Conservation (phyloP, 2,797 vertebrate species). For the Liasis olivaceus region DNA sequence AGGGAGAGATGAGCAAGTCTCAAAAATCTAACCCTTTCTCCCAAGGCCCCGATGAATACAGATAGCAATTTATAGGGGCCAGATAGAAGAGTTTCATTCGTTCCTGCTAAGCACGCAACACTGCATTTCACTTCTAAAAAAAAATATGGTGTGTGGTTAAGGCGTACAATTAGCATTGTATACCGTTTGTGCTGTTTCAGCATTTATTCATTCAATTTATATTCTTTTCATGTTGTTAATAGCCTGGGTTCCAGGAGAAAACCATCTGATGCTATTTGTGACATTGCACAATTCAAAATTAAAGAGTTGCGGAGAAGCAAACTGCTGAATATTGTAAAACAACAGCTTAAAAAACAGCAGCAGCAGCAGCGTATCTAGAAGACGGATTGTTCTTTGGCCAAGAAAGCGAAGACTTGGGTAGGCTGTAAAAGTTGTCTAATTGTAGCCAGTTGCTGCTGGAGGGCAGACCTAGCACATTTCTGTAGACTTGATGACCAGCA, state of each 20-base stretch:
- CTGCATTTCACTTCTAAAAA: neutral
- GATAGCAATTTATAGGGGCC: neutral
- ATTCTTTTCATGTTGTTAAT: neutral
- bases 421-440: neutral
- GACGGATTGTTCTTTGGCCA: neutral
- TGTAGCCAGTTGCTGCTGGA: too few species aligned
- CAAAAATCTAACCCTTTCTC: neutral
- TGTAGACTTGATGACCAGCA: neutral
- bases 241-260: neutral
- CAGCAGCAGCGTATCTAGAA: neutral
- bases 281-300: neutral
- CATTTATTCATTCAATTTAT: neutral
- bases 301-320: neutral
- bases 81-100: neutral
- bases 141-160: neutral
- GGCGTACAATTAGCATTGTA: neutral
- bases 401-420: too few species aligned
- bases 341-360: neutral
- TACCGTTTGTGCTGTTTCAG: neutral
- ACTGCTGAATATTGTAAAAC: neutral
- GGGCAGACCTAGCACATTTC: neutral
- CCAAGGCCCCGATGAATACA: neutral
- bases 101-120: neutral
- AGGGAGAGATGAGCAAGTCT: neutral
- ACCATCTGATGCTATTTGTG: too few species aligned